Percentiles rank a stretch among this genome's conserved stretches.
phyloP scores from a whole-genome alignment of 2,888 invertebrate species.

The Limenitis camilla region DNA sequence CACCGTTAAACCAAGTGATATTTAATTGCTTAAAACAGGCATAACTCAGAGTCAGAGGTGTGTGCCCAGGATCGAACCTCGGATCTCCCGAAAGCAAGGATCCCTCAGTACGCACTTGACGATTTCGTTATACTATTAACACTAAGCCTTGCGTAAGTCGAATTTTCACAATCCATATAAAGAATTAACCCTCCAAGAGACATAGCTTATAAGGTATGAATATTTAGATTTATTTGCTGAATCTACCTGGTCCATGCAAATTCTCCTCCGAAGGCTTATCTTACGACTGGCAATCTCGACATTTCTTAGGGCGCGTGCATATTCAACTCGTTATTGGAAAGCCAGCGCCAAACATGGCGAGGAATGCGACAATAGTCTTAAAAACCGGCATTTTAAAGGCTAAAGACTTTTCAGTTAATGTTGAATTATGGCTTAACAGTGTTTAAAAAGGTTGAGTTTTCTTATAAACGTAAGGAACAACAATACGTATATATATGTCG shows the following conservation, averaged over 20 bases:
- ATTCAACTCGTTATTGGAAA: constrained; percentile 28
- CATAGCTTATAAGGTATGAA: constrained; percentile 10
- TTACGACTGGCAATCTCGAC: constrained; percentile 29
- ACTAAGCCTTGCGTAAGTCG: neutral
- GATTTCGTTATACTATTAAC: too few relatives aligned
- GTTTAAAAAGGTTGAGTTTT: too few relatives aligned
- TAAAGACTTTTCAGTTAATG: constrained; percentile 8
- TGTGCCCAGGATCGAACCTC: too few relatives aligned
- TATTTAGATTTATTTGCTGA: constrained; percentile 15
- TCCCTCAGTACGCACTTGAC: too few relatives aligned
- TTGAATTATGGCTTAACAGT: constrained; percentile 3
- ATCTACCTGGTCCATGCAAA: constrained; percentile 45
- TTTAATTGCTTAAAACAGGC: too few relatives aligned
- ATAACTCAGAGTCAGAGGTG: too few relatives aligned
- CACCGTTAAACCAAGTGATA: too few relatives aligned
- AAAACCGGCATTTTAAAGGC: constrained; percentile 17
- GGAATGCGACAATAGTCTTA: constrained; percentile 34
- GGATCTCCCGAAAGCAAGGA: too few relatives aligned
- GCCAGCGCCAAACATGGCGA: constrained; percentile 26
- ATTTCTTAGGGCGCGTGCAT: constrained; percentile 42
- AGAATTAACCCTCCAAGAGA: constrained; percentile 13
- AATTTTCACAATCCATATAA: neutral
- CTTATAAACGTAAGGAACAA: too few relatives aligned
- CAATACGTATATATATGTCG: too few relatives aligned
- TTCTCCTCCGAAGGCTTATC: constrained; percentile 48